Percentiles rank a stretch among this genome's conserved stretches.
These are phyloP conservation scores for Stegostoma tigrinum DNA, from an alignment of 2,113 vertebrate genomes.

Conservation along the genomic window DNA sequence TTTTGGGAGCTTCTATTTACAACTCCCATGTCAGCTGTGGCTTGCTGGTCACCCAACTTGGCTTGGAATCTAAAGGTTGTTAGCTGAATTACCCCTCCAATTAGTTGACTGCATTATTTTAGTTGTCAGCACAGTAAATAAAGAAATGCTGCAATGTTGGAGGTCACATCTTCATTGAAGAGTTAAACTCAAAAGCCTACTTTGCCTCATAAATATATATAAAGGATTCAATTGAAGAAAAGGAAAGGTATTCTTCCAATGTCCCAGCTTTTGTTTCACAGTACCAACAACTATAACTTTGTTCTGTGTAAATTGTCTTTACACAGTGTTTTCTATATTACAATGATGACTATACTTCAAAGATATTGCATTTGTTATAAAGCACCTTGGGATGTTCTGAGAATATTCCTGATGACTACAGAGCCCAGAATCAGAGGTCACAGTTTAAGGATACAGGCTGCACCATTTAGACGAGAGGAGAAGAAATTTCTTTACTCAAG, in stretches of 20 bases:
- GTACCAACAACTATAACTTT: neutral
- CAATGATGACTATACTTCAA: neutral
- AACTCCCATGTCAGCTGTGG: neutral
- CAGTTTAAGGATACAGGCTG: too few relatives aligned
- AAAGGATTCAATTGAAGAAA: neutral
- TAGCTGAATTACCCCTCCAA: neutral
- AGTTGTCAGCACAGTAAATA: neutral
- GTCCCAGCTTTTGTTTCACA: neutral
- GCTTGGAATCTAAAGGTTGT: neutral
- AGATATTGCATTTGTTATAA: neutral
- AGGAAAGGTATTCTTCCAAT: neutral
- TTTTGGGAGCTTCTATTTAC: neutral
- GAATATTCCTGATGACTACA: too few relatives aligned
- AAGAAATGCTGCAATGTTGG: neutral
- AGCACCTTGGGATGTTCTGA: neutral
- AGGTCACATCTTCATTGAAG: neutral
- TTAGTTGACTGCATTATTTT: neutral
- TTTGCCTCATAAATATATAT: neutral
- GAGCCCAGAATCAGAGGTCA: too few relatives aligned
- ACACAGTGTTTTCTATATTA: neutral
- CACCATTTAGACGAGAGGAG: too few relatives aligned
- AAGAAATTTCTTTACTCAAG: too few relatives aligned
- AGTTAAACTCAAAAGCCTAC: neutral
- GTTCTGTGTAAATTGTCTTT: neutral
- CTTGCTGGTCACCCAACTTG: neutral